A percentile compares a stretch with the other conserved stretches of the same genome.
phyloP scores from a whole-genome alignment of 2,888 invertebrate species.

The Tetragonula carbonaria region DNA sequence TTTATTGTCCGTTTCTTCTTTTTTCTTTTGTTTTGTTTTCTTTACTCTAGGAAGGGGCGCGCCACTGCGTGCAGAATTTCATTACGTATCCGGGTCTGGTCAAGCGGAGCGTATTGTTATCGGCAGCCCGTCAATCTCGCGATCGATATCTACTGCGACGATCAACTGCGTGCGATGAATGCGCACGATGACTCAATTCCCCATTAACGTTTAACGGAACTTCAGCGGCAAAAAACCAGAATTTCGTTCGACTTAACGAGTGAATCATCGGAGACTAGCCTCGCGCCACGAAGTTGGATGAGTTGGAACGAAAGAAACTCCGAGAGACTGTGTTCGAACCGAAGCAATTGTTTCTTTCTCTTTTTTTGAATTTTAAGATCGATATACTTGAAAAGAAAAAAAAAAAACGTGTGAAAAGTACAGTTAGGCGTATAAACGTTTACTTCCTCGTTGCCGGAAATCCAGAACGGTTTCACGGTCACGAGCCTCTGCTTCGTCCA shows the following conservation, averaged over 20 bases:
- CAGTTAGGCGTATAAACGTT: slow-evolving; percentile 31
- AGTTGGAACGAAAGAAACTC: slow-evolving; percentile 2
- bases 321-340: too few species aligned
- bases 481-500: slow-evolving; percentile 38
- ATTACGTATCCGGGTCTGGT: not conserved
- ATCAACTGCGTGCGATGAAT: slow-evolving; percentile 2
- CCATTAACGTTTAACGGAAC: slow-evolving; percentile 41
- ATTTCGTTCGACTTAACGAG: slow-evolving; percentile 47
- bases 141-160: slow-evolving; percentile 6
- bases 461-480: slow-evolving; percentile 41
- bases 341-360: not conserved
- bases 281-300: slow-evolving; percentile 15
- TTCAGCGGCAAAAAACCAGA: slow-evolving; percentile 51
- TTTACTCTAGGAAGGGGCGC: slow-evolving; percentile 64
- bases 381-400: not conserved
- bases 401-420: not conserved
- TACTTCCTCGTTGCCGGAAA: slow-evolving; percentile 54
- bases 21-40: slow-evolving; percentile 17
- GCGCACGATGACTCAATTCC: slow-evolving; percentile 45
- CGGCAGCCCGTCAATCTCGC: not conserved
- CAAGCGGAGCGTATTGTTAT: not conserved
- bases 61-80: slow-evolving; percentile 67
- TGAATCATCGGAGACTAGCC: slow-evolving; percentile 43
- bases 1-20: not conserved
- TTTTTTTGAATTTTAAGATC: not conserved